These are phyloP conservation scores for Vultur gryphus DNA, from an alignment of 2,797 vertebrate species.

Conservation along the genomic window DNA sequence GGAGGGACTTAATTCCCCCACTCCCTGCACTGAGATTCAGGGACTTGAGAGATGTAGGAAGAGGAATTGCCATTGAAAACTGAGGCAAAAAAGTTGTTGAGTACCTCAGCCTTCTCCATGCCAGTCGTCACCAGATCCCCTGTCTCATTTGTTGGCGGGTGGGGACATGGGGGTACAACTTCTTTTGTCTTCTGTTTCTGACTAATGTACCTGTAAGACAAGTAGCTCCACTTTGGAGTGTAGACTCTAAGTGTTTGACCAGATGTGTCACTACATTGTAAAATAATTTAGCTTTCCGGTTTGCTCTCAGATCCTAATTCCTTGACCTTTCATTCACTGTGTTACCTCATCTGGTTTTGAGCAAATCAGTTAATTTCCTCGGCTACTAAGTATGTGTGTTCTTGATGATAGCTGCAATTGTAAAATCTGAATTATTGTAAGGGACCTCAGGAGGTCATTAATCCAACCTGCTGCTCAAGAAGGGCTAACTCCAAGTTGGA, in stretches of 20 bases:
- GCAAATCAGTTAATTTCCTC: not conserved
- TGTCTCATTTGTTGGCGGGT: not conserved
- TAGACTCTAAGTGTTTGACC: not conserved
- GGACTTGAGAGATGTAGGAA: not conserved
- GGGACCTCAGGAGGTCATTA: not conserved
- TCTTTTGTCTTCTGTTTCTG: not conserved
- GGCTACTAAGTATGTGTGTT: not conserved
- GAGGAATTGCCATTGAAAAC: not conserved
- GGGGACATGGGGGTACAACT: rapidly evolving
- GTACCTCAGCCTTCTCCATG: not conserved
- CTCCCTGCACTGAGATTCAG: not conserved
- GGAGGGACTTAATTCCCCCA: not conserved
- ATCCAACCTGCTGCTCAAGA: not conserved
- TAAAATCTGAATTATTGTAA: not conserved
- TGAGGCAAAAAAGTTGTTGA: not conserved
- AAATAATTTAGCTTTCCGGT: not conserved
- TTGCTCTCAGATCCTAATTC: not conserved
- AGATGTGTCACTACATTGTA: not conserved
- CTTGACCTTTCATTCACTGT: not conserved
- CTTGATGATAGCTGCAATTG: not conserved
- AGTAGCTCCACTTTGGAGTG: not conserved
- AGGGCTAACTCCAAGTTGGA: not conserved
- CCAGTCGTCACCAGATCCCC: not conserved
- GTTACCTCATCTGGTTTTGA: not conserved
- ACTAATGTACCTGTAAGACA: not conserved